Base-by-base conservation (phyloP, 2,113 vertebrate genomes). In the Osmerus mordax region DNA sequence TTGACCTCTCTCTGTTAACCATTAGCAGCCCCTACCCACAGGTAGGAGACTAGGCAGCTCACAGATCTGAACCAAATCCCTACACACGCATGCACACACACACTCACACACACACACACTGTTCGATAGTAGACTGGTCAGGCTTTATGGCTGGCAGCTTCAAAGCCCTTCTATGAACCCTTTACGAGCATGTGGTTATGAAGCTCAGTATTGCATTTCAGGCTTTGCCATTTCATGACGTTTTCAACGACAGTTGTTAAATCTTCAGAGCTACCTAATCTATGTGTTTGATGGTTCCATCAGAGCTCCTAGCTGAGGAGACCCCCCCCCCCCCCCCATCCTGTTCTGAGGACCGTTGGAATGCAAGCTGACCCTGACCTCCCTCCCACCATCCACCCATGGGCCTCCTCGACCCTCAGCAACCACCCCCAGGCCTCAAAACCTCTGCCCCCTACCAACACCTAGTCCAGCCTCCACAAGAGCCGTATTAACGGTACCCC, bases 21-120 rank as follows among this genome's bases (percentile, higher is more conserved):
- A 59, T 23, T 61, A 59, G 56, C 65, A 55, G 51, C 29, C 14
- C 56, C 56, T 69, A 69, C 73, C 64, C 25, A 29, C 47, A 28
- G 59, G 36, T 54, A 75, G 47, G 41, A 63, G 28, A 25, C 58
- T 60, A 19, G 21, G 8, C 58, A 11, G 55, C 58, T 19, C 58
- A 60, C 21, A 23, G 18, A 60, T 11, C 58, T 19, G 19, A 60
- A 19, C 18, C 58, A 56, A 15, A 56, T n/a, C 14, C 54, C 4
- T n/a, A 56, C 54, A n/a, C 60, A 62, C 19, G 85, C 84, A 90
- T 87, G 91, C 84, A 83, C 82, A 79, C 86, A 89, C 53, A 54
- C 53, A 75, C 62, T 75, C 66, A 52, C 23, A 71, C 53, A 63
- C 58, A 6, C 7, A 25, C 60, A 54, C 47, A 16, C 15, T 47